Evolutionary conservation across 2,113 vertebrate species (phyloP), one percentile per base, ranked within the genome.

Genomic region (Galbula dea): DNA sequence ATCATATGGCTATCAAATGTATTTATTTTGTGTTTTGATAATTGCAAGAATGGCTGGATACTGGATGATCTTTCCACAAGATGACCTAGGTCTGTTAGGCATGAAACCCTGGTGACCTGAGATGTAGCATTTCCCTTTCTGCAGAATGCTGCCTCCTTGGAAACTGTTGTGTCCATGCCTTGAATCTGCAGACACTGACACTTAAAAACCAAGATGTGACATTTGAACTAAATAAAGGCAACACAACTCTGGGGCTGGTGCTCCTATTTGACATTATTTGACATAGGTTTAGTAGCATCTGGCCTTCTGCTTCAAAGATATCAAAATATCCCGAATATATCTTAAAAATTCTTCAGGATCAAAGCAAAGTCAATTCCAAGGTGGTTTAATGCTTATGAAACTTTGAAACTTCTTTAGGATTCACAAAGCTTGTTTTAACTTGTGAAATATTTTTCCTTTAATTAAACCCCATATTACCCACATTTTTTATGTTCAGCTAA

Each of bases 351-450:
- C 15, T 69, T 58, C 52, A 87, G 46, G 45, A 95, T 93, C 73
- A 95, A 93, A 94, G 37, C 14, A 41, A 82, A 93, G 21, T 81
- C 15, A 84, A 78, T 91, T 67, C 26, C 55, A 57, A 32, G 49
- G 83, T 72, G 45, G 54, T 95, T 93, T 65, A 88, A 66, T 46
- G 27, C n/a, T 93, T 96, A 69, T 95, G 83, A 92, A 94, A 90
- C 21, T 72, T 39, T 74, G 86, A 22, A 86, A 76, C 77, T 37
- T 88, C 57, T 92, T 90, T 75, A 71, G 57, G 41, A 65, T 57
- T 86, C 83, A 68, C 68, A 89, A 78, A 88, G 37, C 77, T 93
- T 95, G 77, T 90, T 96, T 82, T 22, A 93, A 94, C 83, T 92
- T 94, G 86, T 62, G 58, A 92, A 95, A 65, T 52, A 63, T 82